A percentile compares a stretch with the other conserved stretches of the same genome.
phyloP scores from a whole-genome alignment of 2,888 invertebrate species.

The Ctenicera cuprea region DNA sequence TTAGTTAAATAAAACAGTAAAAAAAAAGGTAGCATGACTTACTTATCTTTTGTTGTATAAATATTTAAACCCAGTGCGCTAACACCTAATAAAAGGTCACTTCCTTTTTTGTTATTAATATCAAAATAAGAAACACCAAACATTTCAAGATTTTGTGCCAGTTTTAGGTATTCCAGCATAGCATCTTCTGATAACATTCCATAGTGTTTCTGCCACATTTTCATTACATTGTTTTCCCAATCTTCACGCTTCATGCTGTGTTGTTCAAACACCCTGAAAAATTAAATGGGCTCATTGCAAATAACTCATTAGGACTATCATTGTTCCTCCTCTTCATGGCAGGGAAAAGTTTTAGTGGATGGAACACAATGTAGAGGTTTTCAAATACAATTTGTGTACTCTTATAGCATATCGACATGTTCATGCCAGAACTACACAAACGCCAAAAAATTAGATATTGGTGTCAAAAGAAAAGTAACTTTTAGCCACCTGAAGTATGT shows the following conservation, averaged over 20 bases:
- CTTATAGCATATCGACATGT: no score
- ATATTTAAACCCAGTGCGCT: slow-evolving; percentile 98
- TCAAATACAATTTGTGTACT: no score
- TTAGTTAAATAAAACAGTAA: no score
- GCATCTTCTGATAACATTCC: slow-evolving; percentile 95
- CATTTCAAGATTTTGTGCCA: slow-evolving; percentile 98
- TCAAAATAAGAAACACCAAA: slow-evolving; percentile 99
- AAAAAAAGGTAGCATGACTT: slow-evolving; percentile 63
- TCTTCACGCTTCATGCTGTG: slow-evolving; percentile 97
- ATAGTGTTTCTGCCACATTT: slow-evolving; percentile 97
- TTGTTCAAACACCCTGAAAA: slow-evolving; percentile 94
- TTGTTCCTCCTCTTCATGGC: no score
- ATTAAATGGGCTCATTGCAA: no score
- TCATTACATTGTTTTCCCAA: slow-evolving; percentile 97
- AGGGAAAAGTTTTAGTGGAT: no score
- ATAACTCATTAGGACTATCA: no score
- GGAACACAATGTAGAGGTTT: no score
- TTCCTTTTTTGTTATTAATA: slow-evolving; percentile 98
- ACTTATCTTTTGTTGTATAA: slow-evolving; percentile 98
- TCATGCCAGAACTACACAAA: no score
- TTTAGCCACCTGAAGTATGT: no score
- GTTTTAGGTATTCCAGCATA: slow-evolving; percentile 99
- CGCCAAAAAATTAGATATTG: no score
- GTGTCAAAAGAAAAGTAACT: no score
- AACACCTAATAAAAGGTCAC: slow-evolving; percentile 96